Base-by-base conservation (phyloP, 1,140 invertebrate genomes). In the Lerema accius region DNA sequence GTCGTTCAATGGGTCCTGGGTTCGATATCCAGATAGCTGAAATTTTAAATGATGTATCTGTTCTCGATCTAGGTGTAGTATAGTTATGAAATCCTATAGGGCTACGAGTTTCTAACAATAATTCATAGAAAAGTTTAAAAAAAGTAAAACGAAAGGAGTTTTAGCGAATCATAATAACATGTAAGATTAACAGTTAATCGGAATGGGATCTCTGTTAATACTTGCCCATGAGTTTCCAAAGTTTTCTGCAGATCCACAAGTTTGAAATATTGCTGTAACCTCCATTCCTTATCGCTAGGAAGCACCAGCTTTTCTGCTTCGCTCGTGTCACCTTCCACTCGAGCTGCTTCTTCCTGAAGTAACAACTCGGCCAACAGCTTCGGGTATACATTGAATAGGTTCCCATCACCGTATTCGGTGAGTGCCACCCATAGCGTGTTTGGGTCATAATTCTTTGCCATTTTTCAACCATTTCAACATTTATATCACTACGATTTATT, bases 211-310 rank as follows among this genome's bases (percentile, higher is more conserved):
- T n/a, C n/a, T n/a, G n/a, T n/a, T n/a, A n/a, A 49, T 75, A 84
- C 82, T 78, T 80, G 71, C 84, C 17, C 45, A 15, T 81, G 56
- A 17, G 17, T 37, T 45, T 83, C 77, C 58, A 88, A 67, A 14
- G 56, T 63, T 58, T 94, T 92, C 81, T 96, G 95, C 56, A 95
- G 91, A 43, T 94, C 93, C 1, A 96, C 93, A n/a, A 96, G 86
- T 56, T 92, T 91, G 71, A 95, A 95, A 73, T 96, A 96, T 75
- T 95, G 94, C 65, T 93, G 93, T 9, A 94, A 92, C 55, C 95
- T 91, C 94, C 94, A 96, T 10, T 94, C 93, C 67, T 93, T 93
- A 69, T 96, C 94, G 71, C 95, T 96, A 10, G 95, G 95, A 15
- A 96, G 83, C 0, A 91, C 77, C 3, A 90, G 69, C 6, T 69